Evolutionary conservation across 2,113 vertebrate species (phyloP), one percentile per base, ranked within the genome.

Genomic region (Perca fluviatilis): DNA sequence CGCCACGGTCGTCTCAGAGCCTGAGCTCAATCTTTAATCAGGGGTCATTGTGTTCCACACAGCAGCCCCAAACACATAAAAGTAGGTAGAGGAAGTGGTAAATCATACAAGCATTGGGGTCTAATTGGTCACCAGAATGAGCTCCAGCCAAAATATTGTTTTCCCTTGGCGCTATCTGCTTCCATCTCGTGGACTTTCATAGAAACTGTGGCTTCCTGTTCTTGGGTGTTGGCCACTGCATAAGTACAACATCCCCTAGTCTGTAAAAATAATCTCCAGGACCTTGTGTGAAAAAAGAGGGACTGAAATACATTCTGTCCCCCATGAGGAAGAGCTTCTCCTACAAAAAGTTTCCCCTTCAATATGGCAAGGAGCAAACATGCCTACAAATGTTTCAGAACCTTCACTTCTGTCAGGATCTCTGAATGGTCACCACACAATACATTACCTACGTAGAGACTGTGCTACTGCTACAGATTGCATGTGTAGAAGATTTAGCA

Each of bases 171-270:
- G 65, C 93, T 96, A 97, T 96, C 96, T 96, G 92, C 95, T 96
- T 96, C 95, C 94, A 96, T 96, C 96, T 95, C 94, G 95, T 93
- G 94, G 95, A 95, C 95, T 96, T 95, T 96, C 93, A 95, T 93
- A 96, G 95, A 95, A 96, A 95, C 93, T 91, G 93, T 86, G 91
- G 93, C 96, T 99, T 99, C 97, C 97, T 97, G 96, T 97, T 96
- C 95, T 49, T 95, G 96, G 96, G 96, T 96, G 96, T 96, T 93
- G 94, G 92, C 93, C 49, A 0, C 86, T 79, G 73, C 85, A 58
- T 84, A 92, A 92, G 89, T 94, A 94, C 94, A 93, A 94, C 92
- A 93, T 96, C 93, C 95, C 92, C 87, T 95, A 94, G 96, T 92
- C 96, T 96, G 96, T 92, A 96, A 97, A 98, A 97, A 96, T 95